Conservation (phyloP, 2,113 vertebrate genomes). For the Apteryx mantelli region DNA sequence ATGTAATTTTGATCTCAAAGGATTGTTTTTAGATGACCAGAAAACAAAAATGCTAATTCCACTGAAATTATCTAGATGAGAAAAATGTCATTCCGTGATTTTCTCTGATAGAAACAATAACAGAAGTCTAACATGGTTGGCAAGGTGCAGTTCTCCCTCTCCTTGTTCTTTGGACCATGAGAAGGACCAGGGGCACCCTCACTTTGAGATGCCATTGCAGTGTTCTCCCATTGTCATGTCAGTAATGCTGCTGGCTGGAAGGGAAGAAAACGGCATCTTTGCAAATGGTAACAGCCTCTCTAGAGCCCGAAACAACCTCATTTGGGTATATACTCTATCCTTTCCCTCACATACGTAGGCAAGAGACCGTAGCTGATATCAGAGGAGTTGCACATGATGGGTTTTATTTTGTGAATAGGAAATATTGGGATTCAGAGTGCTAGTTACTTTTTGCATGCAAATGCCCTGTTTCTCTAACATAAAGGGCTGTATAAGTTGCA, state of each 20-base stretch:
- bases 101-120: not conserved
- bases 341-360: not conserved
- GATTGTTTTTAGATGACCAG: not conserved
- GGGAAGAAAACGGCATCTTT: not conserved
- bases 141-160: not conserved
- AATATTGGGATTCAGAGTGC: constrained; percentile 29
- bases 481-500: constrained; percentile 38
- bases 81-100: not conserved
- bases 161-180: not conserved
- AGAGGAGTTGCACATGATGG: constrained; percentile 27
- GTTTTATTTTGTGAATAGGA: constrained; percentile 52
- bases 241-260: not conserved
- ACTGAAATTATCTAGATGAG: not conserved
- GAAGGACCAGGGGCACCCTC: not conserved
- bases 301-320: not conserved
- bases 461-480: constrained; percentile 50
- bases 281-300: not conserved
- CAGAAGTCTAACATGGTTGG: not conserved
- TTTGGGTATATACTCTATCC: not conserved
- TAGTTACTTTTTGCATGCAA: constrained; percentile 61
- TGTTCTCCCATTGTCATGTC: not conserved
- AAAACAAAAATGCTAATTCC: not conserved
- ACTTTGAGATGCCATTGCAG: not conserved
- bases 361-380: not conserved
- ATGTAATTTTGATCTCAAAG: not conserved